Base-by-base conservation (phyloP, 2,797 vertebrate genomes). In the Enteromius argenteus region DNA sequence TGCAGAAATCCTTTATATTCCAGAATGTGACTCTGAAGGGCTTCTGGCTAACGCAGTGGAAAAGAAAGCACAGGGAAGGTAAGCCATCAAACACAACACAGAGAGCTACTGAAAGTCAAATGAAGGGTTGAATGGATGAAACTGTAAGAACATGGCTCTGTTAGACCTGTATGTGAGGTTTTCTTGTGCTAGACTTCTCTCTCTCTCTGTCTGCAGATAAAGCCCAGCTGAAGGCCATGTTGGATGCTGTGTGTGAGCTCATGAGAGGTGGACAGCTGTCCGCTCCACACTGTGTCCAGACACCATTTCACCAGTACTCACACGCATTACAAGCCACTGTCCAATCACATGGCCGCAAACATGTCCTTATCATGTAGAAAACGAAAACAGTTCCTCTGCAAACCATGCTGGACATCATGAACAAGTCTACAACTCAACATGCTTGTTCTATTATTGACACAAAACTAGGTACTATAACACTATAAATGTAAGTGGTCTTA, bases 31-130 rank as follows among this genome's bases (percentile, higher is more conserved):
- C 13, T 19, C 79, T 91, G 21, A 81, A 79, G 51, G 90, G 90
- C 44, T 91, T 92, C 85, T 91, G 92, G 62, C 89, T 92, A 76
- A 90, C 91, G 17, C 85, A 90, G 3, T 87, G 87, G 84, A 90
- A 92, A 73, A 91, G 88, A 89, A 56, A 84, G 75, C 89, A 89
- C 30, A 79, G 74, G 32, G 32, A 84, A 81, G 89, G 86, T 84
- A 66, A 76, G 32, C 6, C 7, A 46, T 14, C 9, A 53, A 68
- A 21, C n/a, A 68, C 5, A 15, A 79, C 9, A 4, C 46, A 2
- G 14, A 56, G 51, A 11, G 23, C 17, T 23, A 11, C 44, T 68
- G 10, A 19, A 74, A 32, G 46, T 21, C 30, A 53, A 6, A 27
- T 30, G 2, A 64, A 64, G 27, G 6, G 14, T 64, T 32, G 14